Evolutionary conservation across 23 tunicate genomes (phyloP), one percentile per base, ranked within the genome.

Genomic region (Oikopleura albicans): DNA sequence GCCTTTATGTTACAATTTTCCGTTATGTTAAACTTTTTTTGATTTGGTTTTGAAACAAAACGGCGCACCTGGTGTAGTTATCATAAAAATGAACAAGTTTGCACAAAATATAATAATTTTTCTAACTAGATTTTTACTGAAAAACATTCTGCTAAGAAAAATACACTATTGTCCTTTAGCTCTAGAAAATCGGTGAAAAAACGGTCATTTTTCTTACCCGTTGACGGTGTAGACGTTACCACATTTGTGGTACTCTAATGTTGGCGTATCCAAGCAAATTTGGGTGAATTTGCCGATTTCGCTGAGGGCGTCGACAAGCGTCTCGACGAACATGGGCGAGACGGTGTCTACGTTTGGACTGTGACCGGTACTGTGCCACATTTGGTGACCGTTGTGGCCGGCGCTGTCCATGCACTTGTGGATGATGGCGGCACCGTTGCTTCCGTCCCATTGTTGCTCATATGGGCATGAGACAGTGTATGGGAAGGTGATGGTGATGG

Each of bases 371-470:
- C 22, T 49, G 12, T 49, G 22, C 79, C 79, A 71, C 34, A 16
- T 71, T 16, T 12, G 27, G 37, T 71, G 79, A 71, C 79, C 79
- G 37, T 31, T 27, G 4, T 27, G 33, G 35, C 31, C 79, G 4
- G 79, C 79, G 37, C 79, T 71, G 79, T 71, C 79, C 79, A 71
- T 71, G 37, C 79, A 71, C 35, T 29, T 71, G 79, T 12, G 35
- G 16, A 8, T 49, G 63, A 8, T 12, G 37, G 79, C 28, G 33
- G 34, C 37, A 4, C 35, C 31, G 37, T 34, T 31, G 31, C 34
- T 12, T 8, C 59, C 59, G 22, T 49, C 59, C 8, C 8, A 8
- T 34, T 71, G 2, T 34, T 2, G 27, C 4, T 71, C 79, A 16
- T 2, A 16, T 12, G 79, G 79, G 37, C 79, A 71, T 16, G 37